Evolutionary conservation across 2,888 invertebrate species (phyloP).

Genomic region (Diaprepes abbreviatus): DNA sequence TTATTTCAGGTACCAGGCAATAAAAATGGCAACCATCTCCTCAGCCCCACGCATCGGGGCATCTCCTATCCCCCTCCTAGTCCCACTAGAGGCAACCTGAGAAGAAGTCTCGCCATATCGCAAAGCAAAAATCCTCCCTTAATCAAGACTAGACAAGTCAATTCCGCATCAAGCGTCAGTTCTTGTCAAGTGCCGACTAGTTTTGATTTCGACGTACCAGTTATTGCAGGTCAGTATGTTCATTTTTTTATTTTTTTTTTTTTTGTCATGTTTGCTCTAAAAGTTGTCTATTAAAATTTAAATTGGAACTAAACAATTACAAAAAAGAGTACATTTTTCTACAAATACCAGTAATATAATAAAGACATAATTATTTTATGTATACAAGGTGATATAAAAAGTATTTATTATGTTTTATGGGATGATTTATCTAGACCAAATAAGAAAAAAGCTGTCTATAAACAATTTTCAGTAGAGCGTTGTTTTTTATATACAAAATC

Average conservation of each 20-base stretch:
- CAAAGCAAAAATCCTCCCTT: constrained; percentile 85
- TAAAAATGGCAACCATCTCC: constrained; percentile 64
- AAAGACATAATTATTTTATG: too few species aligned
- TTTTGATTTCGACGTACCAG: constrained; percentile 69
- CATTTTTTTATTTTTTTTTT: neutral
- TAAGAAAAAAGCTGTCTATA: too few species aligned
- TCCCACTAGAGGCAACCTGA: constrained; percentile 76
- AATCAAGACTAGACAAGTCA: constrained; percentile 83
- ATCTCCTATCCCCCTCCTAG: constrained; percentile 89
- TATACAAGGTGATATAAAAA: too few species aligned
- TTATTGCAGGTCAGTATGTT: constrained; percentile 66
- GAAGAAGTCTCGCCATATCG: constrained; percentile 79
- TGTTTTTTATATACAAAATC: too few species aligned
- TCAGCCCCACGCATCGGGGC: constrained; percentile 77
- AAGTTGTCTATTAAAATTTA: neutral
- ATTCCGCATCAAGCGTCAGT: constrained; percentile 67
- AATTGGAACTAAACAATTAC: too few species aligned
- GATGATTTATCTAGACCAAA: too few species aligned
- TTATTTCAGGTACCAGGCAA: constrained; percentile 66
- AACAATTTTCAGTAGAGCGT: too few species aligned
- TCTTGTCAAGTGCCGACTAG: constrained; percentile 63
- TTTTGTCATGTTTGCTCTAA: constrained; percentile 1
- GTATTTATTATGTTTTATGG: too few species aligned
- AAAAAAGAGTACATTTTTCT: too few species aligned
- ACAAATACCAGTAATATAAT: too few species aligned